A percentile compares a stretch with the other conserved stretches of the same genome.
Evolutionary conservation across 2,888 invertebrate genomes (phyloP).

Genomic region (Resseliella maxima): DNA sequence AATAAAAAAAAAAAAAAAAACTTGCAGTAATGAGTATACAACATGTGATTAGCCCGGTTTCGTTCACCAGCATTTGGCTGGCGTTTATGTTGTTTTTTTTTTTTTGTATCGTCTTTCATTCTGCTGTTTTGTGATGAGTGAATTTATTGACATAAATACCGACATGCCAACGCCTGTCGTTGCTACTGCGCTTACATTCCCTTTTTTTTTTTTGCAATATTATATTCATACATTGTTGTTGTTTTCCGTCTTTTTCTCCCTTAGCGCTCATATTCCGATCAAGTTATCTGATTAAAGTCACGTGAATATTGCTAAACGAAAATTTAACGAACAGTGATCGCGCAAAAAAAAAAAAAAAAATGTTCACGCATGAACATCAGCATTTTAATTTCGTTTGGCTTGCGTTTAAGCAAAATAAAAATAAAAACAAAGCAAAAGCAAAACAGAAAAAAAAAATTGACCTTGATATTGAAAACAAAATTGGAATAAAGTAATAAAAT

Average conservation of each 20-base stretch:
- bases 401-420: neutral
- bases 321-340: neutral
- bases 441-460: neutral
- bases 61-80: neutral
- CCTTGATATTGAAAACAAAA: conserved; percentile 51
- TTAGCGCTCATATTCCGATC: neutral
- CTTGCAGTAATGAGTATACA: neutral
- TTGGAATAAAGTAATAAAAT: neutral
- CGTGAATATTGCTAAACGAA: conserved; percentile 20
- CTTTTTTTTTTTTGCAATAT: neutral
- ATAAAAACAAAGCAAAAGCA: neutral
- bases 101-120: neutral
- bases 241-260: neutral
- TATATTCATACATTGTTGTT: neutral
- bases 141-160: conserved; percentile 42
- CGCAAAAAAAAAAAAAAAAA: too few species aligned
- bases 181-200: neutral
- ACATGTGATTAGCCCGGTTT: conserved; percentile 8
- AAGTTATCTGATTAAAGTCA: conserved; percentile 46
- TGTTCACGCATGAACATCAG: neutral
- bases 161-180: conserved; percentile 4
- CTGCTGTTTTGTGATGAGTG: conserved; percentile 8
- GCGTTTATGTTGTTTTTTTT: neutral
- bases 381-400: neutral
- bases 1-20: neutral